Conservation (phyloP, 1,140 invertebrate species). For the Aplysia californica region DNA sequence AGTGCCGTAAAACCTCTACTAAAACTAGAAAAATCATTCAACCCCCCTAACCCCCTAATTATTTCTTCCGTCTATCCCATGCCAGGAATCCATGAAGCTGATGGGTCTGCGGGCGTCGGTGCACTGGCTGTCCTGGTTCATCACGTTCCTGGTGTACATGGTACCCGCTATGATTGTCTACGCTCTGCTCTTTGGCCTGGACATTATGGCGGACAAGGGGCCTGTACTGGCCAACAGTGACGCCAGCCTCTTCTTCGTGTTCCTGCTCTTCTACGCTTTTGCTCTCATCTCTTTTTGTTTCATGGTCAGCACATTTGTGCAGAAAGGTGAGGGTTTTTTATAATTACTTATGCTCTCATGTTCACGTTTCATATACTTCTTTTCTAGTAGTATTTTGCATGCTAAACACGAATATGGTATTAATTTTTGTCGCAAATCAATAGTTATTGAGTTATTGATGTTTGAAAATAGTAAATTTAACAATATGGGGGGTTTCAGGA, state of each 20-base stretch:
- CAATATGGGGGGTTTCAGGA: not conserved
- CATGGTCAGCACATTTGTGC: slow-evolving; percentile 70
- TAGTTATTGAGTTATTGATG: not conserved
- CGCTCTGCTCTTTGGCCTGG: slow-evolving; percentile 59
- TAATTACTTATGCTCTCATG: not conserved
- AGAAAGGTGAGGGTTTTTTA: slow-evolving; percentile 67
- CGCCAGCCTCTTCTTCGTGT: slow-evolving; percentile 68
- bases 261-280: slow-evolving; percentile 69
- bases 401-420: not conserved
- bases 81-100: slow-evolving; percentile 87
- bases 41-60: too few species aligned
- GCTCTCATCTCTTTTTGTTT: slow-evolving; percentile 71
- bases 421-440: not conserved
- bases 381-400: not conserved
- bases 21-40: too few species aligned
- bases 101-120: slow-evolving; percentile 86
- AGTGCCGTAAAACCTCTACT: too few species aligned
- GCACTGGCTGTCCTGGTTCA: slow-evolving; percentile 86
- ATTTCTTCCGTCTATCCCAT: too few species aligned
- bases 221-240: slow-evolving; percentile 67
- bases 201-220: slow-evolving; percentile 24
- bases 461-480: not conserved
- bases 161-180: slow-evolving; percentile 71
- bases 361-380: not conserved
- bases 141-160: slow-evolving; percentile 79